Conservation (phyloP, 2,797 vertebrate species). For the Aplochiton taeniatus region DNA sequence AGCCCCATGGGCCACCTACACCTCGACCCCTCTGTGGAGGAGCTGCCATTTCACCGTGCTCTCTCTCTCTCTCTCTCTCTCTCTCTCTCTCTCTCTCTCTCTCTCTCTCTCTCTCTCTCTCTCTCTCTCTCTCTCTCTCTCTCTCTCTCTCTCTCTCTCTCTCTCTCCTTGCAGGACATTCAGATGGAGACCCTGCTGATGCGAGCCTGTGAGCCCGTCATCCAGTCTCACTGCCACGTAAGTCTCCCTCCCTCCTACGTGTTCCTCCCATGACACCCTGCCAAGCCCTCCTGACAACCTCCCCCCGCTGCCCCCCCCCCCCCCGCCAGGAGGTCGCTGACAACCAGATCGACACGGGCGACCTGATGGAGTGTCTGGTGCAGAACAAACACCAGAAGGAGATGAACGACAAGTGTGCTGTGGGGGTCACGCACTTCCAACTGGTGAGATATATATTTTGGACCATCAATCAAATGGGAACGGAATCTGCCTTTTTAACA, state of each 20-base stretch:
- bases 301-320: neutral
- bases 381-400: constrained; percentile 98
- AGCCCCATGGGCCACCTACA: too few species aligned
- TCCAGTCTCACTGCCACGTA: constrained; percentile 92
- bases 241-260: constrained; percentile 48
- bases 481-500: too few species aligned
- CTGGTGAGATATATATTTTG: constrained; percentile 78
- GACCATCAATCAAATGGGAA: too few species aligned
- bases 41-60: neutral
- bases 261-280: neutral
- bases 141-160: neutral
- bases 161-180: constrained; percentile 81
- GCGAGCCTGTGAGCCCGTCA: constrained; percentile 91
- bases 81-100: neutral
- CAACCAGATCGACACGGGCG: constrained; percentile 94
- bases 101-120: neutral
- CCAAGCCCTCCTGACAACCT: neutral
- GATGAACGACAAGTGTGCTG: constrained; percentile 94
- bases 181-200: constrained; percentile 95
- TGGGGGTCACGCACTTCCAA: constrained; percentile 95
- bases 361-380: constrained; percentile 95
- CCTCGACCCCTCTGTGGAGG: too few species aligned
- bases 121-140: neutral
- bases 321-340: constrained; percentile 88
- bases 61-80: neutral